phyloP scores from a whole-genome alignment of 1,140 invertebrate species.

The Propsilocerus akamusi region DNA sequence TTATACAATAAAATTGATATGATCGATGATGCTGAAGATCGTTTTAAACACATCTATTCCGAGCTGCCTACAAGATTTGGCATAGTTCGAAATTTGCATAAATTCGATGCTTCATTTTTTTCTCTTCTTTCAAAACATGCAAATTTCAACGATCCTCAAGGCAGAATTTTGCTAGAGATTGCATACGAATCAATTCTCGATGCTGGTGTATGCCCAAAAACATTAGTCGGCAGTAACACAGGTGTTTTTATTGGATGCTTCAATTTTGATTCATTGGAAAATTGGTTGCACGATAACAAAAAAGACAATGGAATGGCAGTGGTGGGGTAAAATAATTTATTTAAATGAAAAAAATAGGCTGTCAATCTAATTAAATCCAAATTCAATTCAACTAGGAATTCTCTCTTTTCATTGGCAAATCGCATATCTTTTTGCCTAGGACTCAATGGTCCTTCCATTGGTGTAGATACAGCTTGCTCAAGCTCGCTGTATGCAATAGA shows the following conservation, averaged over 20 bases:
- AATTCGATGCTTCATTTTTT: constrained; percentile 29
- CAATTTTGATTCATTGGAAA: constrained; percentile 53
- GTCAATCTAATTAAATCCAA: no score
- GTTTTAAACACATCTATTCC: constrained; percentile 42
- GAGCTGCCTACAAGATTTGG: constrained; percentile 44
- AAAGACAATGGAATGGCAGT: constrained; percentile 17
- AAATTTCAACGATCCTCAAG: constrained; percentile 22
- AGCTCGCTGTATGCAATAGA: constrained; percentile 73
- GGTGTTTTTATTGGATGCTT: constrained; percentile 62
- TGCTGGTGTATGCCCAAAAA: no score
- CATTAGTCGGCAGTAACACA: constrained; percentile 43
- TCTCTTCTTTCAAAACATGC: constrained; percentile 20
- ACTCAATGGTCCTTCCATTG: constrained; percentile 55
- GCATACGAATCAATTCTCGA: constrained; percentile 17
- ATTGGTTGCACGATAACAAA: constrained; percentile 46
- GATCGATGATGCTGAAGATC: constrained; percentile 40
- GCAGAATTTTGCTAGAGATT: constrained; percentile 20
- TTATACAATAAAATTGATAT: no score
- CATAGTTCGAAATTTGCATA: constrained; percentile 27
- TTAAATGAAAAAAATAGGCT: no score
- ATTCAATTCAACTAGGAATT: constrained; percentile 45
- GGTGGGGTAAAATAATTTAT: no score
- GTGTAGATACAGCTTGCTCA: constrained; percentile 78
- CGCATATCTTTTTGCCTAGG: constrained; percentile 62
- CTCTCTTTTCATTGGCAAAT: constrained; percentile 79